Evolutionary conservation across 2,888 invertebrate genomes (phyloP).

Genomic region (Drosophila prostipennis): DNA sequence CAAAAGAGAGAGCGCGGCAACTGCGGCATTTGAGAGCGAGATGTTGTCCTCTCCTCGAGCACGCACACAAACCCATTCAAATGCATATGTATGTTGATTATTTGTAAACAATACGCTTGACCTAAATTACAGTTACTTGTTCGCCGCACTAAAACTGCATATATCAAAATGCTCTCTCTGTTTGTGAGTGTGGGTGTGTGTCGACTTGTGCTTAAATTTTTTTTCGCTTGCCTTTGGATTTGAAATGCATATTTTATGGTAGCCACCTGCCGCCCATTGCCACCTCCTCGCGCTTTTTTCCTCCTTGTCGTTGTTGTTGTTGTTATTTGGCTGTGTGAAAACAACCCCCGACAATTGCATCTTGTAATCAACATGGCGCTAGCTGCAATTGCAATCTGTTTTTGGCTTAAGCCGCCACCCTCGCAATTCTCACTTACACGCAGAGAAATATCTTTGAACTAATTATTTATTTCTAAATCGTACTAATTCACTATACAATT

Average conservation of each 20-base stretch:
- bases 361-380: conserved; percentile 50
- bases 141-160: conserved; percentile 56
- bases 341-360: conserved; percentile 50
- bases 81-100: conserved; percentile 67
- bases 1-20: conserved; percentile 33
- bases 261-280: conserved; percentile 57
- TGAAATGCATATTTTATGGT: conserved; percentile 66
- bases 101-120: conserved; percentile 84
- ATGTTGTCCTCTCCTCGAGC: conserved; percentile 16
- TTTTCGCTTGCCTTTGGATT: conserved; percentile 49
- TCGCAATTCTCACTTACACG: conserved; percentile 11
- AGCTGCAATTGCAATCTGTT: conserved; percentile 39
- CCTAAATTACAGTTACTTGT: conserved; percentile 82
- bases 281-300: conserved; percentile 10
- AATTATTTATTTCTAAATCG: no score
- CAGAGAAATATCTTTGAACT: not conserved
- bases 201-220: conserved; percentile 20
- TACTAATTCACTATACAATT: no score
- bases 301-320: not conserved
- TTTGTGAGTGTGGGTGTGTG: conserved; percentile 17
- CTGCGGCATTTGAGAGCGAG: conserved; percentile 49
- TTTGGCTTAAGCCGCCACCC: conserved; percentile 37
- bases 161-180: conserved; percentile 19
- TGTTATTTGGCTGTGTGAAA: conserved; percentile 10
- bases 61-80: conserved; percentile 25